Conservation (phyloP, 2,797 vertebrate species). For the Labeo calbasu region DNA sequence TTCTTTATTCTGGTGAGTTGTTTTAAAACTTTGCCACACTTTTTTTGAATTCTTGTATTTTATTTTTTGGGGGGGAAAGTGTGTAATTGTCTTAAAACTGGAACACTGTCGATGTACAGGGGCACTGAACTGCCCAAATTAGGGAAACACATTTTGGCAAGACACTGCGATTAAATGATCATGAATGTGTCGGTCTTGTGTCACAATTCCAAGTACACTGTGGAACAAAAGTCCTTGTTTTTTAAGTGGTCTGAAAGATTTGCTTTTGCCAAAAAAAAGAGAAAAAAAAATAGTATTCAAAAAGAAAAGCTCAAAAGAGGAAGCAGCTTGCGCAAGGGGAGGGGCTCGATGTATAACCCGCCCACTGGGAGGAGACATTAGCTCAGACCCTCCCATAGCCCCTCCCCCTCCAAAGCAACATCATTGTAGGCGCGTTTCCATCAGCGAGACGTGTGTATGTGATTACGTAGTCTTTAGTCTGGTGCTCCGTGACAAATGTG, state of each 20-base stretch:
- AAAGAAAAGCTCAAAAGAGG: constrained; percentile 64
- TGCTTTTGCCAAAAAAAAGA: constrained; percentile 73
- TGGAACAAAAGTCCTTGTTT: constrained; percentile 64
- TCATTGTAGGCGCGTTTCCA: constrained; percentile 80
- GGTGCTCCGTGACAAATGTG: constrained; percentile 90
- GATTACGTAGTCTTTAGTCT: constrained; percentile 98
- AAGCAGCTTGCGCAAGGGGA: constrained; percentile 66
- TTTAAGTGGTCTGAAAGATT: constrained; percentile 75
- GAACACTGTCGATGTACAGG: constrained; percentile 42
- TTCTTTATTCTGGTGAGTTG: constrained; percentile 32
- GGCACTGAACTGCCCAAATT: constrained; percentile 41
- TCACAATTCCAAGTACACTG: constrained; percentile 56
- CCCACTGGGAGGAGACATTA: constrained; percentile 53
- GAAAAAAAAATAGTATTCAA: constrained; percentile 52
- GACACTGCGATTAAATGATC: constrained; percentile 55
- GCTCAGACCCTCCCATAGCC: constrained; percentile 52
- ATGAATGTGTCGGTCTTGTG: constrained; percentile 64
- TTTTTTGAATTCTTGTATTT: constrained; percentile 10
- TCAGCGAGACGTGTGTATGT: constrained; percentile 91
- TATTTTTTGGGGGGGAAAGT: constrained; percentile 27
- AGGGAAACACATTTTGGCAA: constrained; percentile 61
- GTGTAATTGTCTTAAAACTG: constrained; percentile 28
- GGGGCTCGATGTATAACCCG: constrained; percentile 61
- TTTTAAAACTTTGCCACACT: constrained; percentile 27
- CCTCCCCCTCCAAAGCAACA: constrained; percentile 67